Evolutionary conservation across 2,797 vertebrate species (phyloP).

Genomic region (Chaunax sp.): DNA sequence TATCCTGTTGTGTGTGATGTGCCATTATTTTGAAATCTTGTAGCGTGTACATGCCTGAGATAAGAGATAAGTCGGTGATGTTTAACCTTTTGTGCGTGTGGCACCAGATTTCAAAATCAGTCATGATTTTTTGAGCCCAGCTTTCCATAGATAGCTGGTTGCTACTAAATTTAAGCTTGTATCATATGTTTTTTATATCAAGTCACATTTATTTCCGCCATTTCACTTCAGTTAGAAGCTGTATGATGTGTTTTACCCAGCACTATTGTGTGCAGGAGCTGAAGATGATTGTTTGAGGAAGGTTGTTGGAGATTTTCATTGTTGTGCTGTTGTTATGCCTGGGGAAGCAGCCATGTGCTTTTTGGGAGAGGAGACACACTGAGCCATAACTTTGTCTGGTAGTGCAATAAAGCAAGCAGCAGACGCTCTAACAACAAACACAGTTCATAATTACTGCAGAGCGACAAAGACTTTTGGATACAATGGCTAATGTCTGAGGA

Average conservation of each 20-base stretch:
- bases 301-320: constrained; percentile 2
- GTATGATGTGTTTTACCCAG: not conserved
- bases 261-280: not conserved
- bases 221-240: not conserved
- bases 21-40: not conserved
- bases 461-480: constrained; percentile 71
- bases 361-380: constrained; percentile 31
- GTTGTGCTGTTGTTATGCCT: not conserved
- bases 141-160: not conserved
- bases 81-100: not conserved
- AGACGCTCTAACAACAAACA: constrained; percentile 65
- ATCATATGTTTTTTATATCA: not conserved
- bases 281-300: not conserved
- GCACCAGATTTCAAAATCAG: not conserved
- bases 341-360: constrained; percentile 14
- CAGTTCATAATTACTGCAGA: constrained; percentile 57
- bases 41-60: not conserved
- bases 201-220: not conserved
- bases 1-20: not conserved
- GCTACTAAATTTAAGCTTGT: too few relatives aligned
- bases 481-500: constrained; percentile 67
- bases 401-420: constrained; percentile 43
- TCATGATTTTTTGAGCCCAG: too few relatives aligned
- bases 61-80: not conserved
- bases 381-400: constrained; percentile 32